Evolutionary conservation across 2,888 invertebrate species (phyloP).

Genomic region (Dicyrtoma fusca): DNA sequence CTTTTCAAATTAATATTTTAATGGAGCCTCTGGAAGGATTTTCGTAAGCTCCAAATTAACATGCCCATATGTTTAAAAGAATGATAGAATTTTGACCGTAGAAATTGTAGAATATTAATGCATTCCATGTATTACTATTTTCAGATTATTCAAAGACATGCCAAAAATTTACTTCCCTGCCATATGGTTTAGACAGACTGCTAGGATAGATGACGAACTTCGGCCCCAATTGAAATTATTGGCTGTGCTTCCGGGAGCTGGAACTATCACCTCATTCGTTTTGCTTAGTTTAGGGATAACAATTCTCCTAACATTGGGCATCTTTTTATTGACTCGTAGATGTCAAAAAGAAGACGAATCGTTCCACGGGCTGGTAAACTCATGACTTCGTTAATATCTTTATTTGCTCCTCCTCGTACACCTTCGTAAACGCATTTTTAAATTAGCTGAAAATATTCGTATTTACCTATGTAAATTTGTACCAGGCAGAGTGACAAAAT

Average conservation of each 20-base stretch:
- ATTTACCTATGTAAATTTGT: too few relatives aligned
- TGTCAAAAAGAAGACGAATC: slow-evolving; percentile 53
- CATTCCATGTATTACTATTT: slow-evolving; percentile 54
- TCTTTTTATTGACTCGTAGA: slow-evolving; percentile 57
- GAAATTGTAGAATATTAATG: too few relatives aligned
- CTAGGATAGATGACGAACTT: slow-evolving; percentile 65
- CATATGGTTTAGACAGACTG: slow-evolving; percentile 76
- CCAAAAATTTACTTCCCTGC: slow-evolving; percentile 68
- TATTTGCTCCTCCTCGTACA: too few relatives aligned
- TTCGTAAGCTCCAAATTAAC: slow-evolving; percentile 64
- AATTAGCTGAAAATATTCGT: too few relatives aligned
- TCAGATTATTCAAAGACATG: slow-evolving; percentile 65
- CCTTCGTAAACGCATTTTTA: background rate
- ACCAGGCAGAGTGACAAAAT: too few relatives aligned
- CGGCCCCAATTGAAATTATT: slow-evolving; percentile 65
- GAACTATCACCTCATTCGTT: slow-evolving; percentile 65
- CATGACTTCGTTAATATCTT: background rate
- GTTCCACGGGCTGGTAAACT: slow-evolving; percentile 35
- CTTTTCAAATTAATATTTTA: slow-evolving; percentile 78
- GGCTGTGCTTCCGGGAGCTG: slow-evolving; percentile 64
- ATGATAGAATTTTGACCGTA: too few relatives aligned
- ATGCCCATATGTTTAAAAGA: too few relatives aligned
- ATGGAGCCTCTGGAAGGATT: slow-evolving; percentile 69
- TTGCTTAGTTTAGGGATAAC: slow-evolving; percentile 62
- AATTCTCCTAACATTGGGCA: slow-evolving; percentile 59